Evolutionary conservation across 2,888 invertebrate genomes (phyloP), one percentile per base, ranked within the genome.

Genomic region (Dolichomitus sp.): DNA sequence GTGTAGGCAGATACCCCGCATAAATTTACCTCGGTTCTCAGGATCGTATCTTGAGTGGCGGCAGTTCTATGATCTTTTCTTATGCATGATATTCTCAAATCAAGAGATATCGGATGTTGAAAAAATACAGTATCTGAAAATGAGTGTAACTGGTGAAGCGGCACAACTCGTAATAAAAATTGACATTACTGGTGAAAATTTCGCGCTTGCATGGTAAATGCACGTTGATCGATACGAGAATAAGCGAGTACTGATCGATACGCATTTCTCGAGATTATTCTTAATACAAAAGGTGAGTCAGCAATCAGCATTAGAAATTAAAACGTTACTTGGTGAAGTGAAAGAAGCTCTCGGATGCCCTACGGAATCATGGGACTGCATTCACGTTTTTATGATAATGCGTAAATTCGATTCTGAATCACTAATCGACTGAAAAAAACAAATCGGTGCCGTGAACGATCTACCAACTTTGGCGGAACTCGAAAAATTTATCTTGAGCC

Each of bases 201-300:
- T n/a, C n/a, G n/a, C n/a, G n/a, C n/a, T n/a, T n/a, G 79, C 85
- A 1, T 85, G 86, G 85, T 0, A 83, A 17, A 54, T 52, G 0
- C 69, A 84, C 45, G 77, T 82, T 2, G n/a, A 45, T 1, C 54
- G 83, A 0, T 86, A 84, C 42, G 69, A 84, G 45, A 85, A 86
- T 52, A 84, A 78, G 23, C 73, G 85, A 7, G 19, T 84, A 0
- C 48, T 86, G 0, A 70, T 65, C 0, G 54, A 76, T 4, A 23
- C 81, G 0, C 84, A 86, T 33, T 40, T 86, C 27, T 19, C 57
- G 1, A 30, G 75, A 14, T 30, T 85, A 3, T 66, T 86, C 17
- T 57, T 48, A 17, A 17, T 78, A 6, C 17, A 48, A 2, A 40
- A 42, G 3, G 42, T 63, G 7, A n/a, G 5, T 1, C 52, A 52